phyloP scores from a whole-genome alignment of 2,113 vertebrate species.

The Nothobranchius kuhntae region DNA sequence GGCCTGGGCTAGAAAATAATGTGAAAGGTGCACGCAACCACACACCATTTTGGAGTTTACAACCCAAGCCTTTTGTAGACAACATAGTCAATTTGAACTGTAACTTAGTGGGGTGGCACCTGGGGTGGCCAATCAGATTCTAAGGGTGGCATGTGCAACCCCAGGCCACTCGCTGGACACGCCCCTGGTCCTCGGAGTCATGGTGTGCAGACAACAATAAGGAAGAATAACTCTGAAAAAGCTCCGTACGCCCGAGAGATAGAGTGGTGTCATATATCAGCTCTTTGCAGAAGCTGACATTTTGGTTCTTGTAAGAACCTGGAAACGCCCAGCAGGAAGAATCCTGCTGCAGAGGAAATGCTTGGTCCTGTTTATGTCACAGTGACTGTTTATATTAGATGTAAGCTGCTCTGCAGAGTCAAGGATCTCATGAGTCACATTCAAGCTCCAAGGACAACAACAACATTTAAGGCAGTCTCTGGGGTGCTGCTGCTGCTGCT shows the following conservation, averaged over 20 bases:
- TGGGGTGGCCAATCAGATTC: too few relatives aligned
- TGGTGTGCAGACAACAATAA: conserved; percentile 13
- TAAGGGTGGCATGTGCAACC: too few relatives aligned
- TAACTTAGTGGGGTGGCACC: too few relatives aligned
- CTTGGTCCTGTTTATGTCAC: conserved; percentile 39
- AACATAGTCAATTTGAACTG: too few relatives aligned
- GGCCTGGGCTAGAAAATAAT: too few relatives aligned
- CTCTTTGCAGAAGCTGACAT: conserved; percentile 42
- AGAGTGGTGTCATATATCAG: conserved; percentile 13
- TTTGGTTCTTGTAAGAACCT: conserved; percentile 20
- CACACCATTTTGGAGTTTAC: too few relatives aligned
- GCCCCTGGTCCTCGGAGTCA: conserved; percentile 12
- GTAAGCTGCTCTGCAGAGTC: conserved; percentile 17
- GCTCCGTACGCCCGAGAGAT: too few relatives aligned
- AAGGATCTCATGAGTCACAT: conserved; percentile 31
- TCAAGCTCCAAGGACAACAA: neutral
- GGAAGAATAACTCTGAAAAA: conserved; percentile 7
- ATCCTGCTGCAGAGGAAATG: conserved; percentile 36
- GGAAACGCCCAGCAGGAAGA: conserved; percentile 14
- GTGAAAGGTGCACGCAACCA: too few relatives aligned
- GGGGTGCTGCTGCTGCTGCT: too few relatives aligned
- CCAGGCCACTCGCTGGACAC: too few relatives aligned
- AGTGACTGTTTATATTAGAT: conserved; percentile 26
- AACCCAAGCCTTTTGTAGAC: too few relatives aligned
- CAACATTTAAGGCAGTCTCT: neutral